A percentile compares a stretch with the other conserved stretches of the same genome.
Conservation (phyloP, 2,888 invertebrate species). For the Hoplodrina blanda region DNA sequence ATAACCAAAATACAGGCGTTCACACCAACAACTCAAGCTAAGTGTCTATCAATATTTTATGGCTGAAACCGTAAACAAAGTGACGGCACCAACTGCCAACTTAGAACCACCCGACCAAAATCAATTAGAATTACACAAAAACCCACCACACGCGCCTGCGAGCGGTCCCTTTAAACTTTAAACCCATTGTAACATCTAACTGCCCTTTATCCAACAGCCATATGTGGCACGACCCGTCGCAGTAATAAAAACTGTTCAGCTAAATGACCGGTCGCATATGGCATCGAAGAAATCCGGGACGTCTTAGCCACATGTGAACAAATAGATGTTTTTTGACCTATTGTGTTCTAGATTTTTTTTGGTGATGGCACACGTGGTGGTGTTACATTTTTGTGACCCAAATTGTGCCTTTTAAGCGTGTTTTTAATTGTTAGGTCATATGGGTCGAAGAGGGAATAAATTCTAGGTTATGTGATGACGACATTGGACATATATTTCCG, state of each 20-base stretch:
- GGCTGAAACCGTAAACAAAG: neutral
- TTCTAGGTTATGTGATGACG: neutral
- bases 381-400: constrained; percentile 46
- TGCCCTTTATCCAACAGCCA: constrained; percentile 59
- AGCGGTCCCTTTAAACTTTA: constrained; percentile 52
- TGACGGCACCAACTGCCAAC: constrained; percentile 23
- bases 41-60: neutral
- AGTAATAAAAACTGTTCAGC: constrained; percentile 64
- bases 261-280: constrained; percentile 72
- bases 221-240: constrained; percentile 70
- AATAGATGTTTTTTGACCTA: constrained; percentile 67
- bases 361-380: constrained; percentile 51
- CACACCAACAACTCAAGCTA: neutral
- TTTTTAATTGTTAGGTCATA: constrained; percentile 18
- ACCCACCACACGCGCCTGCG: constrained; percentile 22
- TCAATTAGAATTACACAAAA: constrained; percentile 47
- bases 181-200: constrained; percentile 47
- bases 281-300: constrained; percentile 49
- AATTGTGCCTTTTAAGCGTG: constrained; percentile 31
- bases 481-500: neutral
- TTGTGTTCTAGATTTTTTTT: constrained; percentile 54
- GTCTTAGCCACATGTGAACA: constrained; percentile 74
- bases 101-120: constrained; percentile 31
- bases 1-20: neutral
- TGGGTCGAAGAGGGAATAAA: neutral